Conservation (phyloP, 2,113 vertebrate genomes). For the Poicephalus gulielmi region DNA sequence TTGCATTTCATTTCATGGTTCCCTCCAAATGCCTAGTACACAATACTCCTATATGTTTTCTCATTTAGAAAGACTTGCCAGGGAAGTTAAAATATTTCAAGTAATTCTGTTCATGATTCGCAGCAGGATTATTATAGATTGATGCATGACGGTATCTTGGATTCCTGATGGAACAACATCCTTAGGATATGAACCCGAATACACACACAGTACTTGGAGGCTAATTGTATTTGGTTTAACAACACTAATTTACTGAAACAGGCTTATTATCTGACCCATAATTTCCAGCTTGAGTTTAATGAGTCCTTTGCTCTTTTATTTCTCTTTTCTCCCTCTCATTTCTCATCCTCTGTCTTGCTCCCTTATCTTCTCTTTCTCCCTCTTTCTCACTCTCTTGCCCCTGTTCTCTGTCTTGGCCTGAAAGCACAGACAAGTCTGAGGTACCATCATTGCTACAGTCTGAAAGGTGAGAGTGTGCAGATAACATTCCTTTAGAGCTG, state of each 20-base stretch:
- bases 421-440: background rate
- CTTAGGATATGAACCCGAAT: slow-evolving; percentile 10
- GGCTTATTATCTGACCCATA: background rate
- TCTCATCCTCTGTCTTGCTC: background rate
- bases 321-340: background rate
- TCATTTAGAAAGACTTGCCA: slow-evolving; percentile 30
- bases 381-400: background rate
- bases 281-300: slow-evolving; percentile 27
- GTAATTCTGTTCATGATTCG: slow-evolving; percentile 28
- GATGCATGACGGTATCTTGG: background rate
- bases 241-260: slow-evolving; percentile 20
- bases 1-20: slow-evolving; percentile 43
- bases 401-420: background rate
- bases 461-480: background rate
- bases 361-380: background rate
- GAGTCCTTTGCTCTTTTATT: background rate
- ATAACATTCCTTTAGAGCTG: background rate
- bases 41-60: slow-evolving; percentile 6
- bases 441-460: background rate
- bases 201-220: background rate
- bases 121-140: slow-evolving; percentile 1
- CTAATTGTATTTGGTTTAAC: slow-evolving; percentile 16
- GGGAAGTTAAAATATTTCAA: slow-evolving; percentile 50
- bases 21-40: slow-evolving; percentile 15
- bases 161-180: background rate